Percentiles rank a stretch among this genome's conserved stretches.
phyloP scores from a whole-genome alignment of 2,113 vertebrate species.

The Brienomyrus brachyistius region DNA sequence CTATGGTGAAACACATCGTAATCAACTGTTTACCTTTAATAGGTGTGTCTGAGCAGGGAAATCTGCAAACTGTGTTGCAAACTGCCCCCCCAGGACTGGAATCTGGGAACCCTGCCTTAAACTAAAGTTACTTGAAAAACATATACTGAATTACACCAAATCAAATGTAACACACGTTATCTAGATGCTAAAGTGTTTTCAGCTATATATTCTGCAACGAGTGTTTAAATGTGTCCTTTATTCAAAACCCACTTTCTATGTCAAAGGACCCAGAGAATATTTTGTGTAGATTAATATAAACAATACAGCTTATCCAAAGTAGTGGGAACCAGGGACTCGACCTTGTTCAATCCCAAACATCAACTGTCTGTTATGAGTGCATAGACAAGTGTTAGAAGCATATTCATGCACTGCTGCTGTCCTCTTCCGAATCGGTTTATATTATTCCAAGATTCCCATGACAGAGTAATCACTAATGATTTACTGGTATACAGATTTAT shows the following conservation, averaged over 20 bases:
- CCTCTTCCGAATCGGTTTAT: background rate
- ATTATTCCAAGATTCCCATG: background rate
- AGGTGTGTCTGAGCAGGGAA: background rate
- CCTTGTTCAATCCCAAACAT: slow-evolving; percentile 36
- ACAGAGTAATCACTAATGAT: background rate
- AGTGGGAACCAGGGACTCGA: slow-evolving; percentile 39
- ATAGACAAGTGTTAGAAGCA: background rate
- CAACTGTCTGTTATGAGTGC: background rate
- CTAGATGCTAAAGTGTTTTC: background rate
- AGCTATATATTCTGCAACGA: background rate
- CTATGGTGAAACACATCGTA: background rate
- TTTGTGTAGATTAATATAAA: slow-evolving; percentile 11
- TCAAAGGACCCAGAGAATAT: background rate
- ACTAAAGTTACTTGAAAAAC: background rate
- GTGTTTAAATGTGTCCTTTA: background rate
- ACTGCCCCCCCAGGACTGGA: background rate
- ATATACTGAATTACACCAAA: background rate
- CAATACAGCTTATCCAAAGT: slow-evolving; percentile 28
- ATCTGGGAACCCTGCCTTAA: background rate
- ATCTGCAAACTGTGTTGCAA: background rate
- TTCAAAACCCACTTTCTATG: slow-evolving; percentile 6
- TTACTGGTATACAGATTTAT: background rate
- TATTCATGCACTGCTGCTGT: background rate
- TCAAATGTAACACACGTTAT: background rate
- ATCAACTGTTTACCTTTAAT: background rate